Evolutionary conservation across 2,888 invertebrate species (phyloP).

Genomic region (Drosophila kanekoi): DNA sequence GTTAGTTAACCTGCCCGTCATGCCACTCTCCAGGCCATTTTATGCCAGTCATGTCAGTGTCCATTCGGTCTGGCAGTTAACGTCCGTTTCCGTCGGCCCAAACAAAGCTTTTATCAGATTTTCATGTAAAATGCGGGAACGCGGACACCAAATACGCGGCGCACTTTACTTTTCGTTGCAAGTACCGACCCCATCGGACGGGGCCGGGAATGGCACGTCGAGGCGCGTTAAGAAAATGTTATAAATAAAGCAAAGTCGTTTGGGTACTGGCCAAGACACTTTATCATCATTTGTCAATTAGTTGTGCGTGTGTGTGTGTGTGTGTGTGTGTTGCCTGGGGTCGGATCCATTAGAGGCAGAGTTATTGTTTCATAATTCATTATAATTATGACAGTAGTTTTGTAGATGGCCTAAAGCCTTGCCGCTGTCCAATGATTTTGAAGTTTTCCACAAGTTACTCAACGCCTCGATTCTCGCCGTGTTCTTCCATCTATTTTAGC

Average conservation of each 20-base stretch:
- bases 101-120: constrained; percentile 76
- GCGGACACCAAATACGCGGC: constrained; percentile 23
- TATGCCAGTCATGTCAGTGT: constrained; percentile 67
- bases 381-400: constrained; percentile 74
- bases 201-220: constrained; percentile 31
- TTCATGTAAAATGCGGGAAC: constrained; percentile 54
- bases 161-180: constrained; percentile 3
- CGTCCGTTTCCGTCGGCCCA: constrained; percentile 75
- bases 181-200: neutral
- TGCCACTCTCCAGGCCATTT: constrained; percentile 43
- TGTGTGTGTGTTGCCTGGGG: constrained; percentile 26
- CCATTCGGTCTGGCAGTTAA: constrained; percentile 72
- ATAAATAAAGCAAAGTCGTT: constrained; percentile 39
- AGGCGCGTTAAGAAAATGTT: constrained; percentile 53
- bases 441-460: constrained; percentile 44
- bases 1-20: constrained; percentile 24
- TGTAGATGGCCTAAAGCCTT: constrained; percentile 39
- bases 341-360: constrained; percentile 61
- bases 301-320: constrained; percentile 44
- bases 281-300: constrained; percentile 81
- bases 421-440: constrained; percentile 46
- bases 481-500: constrained; percentile 18
- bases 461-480: neutral
- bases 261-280: constrained; percentile 60
- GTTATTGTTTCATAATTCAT: constrained; percentile 68